A percentile compares a stretch with the other conserved stretches of the same genome.
These are phyloP conservation scores for Emesis russula DNA, from an alignment of 2,888 invertebrate genomes.

Conservation along the genomic window DNA sequence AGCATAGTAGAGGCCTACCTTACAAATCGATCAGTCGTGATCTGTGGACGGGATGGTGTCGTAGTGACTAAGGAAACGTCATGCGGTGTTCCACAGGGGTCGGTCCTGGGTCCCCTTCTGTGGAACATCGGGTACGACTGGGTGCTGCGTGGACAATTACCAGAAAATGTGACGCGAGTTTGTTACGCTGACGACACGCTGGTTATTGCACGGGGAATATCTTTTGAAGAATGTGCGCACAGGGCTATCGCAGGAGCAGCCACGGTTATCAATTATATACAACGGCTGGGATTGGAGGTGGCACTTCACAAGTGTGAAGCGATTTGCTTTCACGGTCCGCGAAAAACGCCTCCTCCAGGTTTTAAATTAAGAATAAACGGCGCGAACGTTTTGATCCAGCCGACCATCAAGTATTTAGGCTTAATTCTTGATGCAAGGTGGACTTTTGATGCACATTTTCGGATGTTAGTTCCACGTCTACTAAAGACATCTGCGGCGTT, in stretches of 20 bases:
- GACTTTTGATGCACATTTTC: background rate
- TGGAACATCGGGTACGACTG: background rate
- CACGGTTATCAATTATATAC: conserved; percentile 13
- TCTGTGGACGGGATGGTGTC: background rate
- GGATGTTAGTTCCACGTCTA: background rate
- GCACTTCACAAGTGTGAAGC: conserved; percentile 1
- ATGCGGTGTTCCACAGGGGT: background rate
- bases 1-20: background rate
- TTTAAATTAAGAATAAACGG: background rate
- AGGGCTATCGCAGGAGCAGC: conserved; percentile 39
- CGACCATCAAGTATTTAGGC: background rate
- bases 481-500: background rate
- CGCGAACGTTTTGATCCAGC: background rate
- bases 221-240: conserved; percentile 27
- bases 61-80: background rate
- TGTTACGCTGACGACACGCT: background rate
- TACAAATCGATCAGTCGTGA: no score
- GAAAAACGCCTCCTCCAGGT: background rate
- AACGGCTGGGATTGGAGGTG: conserved; percentile 2
- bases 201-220: background rate
- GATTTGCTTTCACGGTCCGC: background rate
- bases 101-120: background rate
- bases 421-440: background rate
- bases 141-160: background rate
- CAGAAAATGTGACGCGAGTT: background rate